These are phyloP conservation scores for Umimayanthus chanpuru DNA, from an alignment of 92 coral and sea anemone genomes.

Conservation along the genomic window DNA sequence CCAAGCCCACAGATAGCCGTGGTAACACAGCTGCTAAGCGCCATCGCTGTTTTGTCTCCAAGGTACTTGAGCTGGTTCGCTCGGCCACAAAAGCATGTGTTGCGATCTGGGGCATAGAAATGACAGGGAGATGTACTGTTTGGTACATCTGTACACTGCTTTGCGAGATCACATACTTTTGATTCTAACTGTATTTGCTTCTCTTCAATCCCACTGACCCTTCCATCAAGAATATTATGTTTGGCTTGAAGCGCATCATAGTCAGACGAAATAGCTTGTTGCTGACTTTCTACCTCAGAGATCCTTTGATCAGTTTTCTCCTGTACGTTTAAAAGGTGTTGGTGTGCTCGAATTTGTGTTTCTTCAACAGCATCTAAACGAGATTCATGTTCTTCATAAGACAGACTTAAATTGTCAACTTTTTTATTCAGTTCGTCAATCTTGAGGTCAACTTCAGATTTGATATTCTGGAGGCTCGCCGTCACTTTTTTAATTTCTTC, in stretches of 20 bases:
- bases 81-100: conserved; percentile 72
- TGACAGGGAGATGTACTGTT: background rate
- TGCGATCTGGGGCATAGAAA: conserved; percentile 68
- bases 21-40: conserved; percentile 31
- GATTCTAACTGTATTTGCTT: conserved; percentile 42
- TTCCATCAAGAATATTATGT: conserved; percentile 31
- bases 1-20: conserved; percentile 85
- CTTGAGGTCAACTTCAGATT: conserved; percentile 50
- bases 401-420: background rate
- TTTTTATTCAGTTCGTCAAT: conserved; percentile 7
- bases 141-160: background rate
- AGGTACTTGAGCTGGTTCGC: conserved; percentile 49
- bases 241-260: conserved; percentile 9
- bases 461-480: conserved; percentile 51
- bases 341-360: conserved; percentile 30
- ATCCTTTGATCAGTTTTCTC: conserved; percentile 9
- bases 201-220: conserved; percentile 35
- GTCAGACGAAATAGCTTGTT: conserved; percentile 17
- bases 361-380: conserved; percentile 27
- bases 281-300: conserved; percentile 32
- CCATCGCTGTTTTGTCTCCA: conserved; percentile 35
- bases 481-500: conserved; percentile 62
- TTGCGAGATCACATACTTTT: conserved; percentile 47
- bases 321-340: conserved; percentile 1
- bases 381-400: conserved; percentile 6